Evolutionary conservation across 2,113 vertebrate genomes (phyloP).

Genomic region (Xiphorhynchus elegans): DNA sequence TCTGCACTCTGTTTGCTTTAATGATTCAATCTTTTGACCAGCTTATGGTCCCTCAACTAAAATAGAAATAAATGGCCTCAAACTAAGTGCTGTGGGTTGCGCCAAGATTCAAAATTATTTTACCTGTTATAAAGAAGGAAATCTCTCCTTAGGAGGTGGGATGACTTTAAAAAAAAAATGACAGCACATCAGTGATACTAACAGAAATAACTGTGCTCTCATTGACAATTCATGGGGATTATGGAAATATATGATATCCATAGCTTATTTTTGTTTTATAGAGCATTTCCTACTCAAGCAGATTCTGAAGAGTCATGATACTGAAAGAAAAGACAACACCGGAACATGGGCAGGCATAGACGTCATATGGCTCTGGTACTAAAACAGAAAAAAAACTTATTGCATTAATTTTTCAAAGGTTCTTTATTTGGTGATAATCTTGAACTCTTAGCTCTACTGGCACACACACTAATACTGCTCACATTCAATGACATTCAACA

Average conservation of each 20-base stretch:
- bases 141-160: neutral
- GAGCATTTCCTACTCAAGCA: neutral
- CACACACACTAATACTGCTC: neutral
- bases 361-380: neutral
- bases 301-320: neutral
- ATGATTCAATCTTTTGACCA: constrained; percentile 5
- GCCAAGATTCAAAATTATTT: neutral
- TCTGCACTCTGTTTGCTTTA: constrained; percentile 22
- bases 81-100: neutral
- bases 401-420: neutral
- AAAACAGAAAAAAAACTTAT: neutral
- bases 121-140: neutral
- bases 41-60: constrained; percentile 7
- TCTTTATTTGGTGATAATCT: neutral
- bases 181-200: neutral
- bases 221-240: neutral
- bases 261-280: neutral
- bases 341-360: neutral
- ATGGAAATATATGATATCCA: neutral
- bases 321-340: neutral
- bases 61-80: constrained; percentile 45
- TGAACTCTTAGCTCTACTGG: neutral
- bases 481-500: neutral
- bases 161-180: neutral
- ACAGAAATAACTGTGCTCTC: neutral